Percentiles rank a stretch among this genome's conserved stretches.
Conservation (phyloP, 2,888 invertebrate genomes). For the Erannis defoliaria region DNA sequence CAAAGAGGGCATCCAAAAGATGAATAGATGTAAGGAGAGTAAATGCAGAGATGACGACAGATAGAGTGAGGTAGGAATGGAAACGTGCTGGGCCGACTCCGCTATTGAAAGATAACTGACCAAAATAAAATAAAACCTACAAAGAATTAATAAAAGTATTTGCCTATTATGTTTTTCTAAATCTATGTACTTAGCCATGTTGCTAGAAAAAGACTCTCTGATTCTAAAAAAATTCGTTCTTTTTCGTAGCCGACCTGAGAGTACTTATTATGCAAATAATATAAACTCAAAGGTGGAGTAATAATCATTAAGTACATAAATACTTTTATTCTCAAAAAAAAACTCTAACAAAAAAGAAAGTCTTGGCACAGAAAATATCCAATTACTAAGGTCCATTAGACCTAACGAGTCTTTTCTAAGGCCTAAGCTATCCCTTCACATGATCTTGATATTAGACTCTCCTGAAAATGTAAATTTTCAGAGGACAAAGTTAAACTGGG, state of each 20-base stretch:
- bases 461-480: slow-evolving; percentile 34
- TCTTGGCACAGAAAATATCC: slow-evolving; percentile 45
- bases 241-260: too few species aligned
- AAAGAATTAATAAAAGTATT: too few species aligned
- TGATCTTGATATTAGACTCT: slow-evolving; percentile 46
- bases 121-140: too few species aligned
- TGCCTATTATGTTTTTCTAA: background rate
- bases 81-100: too few species aligned
- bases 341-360: slow-evolving; percentile 28
- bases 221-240: too few species aligned
- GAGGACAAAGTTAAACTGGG: slow-evolving; percentile 16
- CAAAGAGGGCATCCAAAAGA: too few species aligned
- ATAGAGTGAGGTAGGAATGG: too few species aligned
- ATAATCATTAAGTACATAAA: slow-evolving; percentile 22
- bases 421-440: slow-evolving; percentile 53
- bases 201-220: too few species aligned
- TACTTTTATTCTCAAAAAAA: slow-evolving; percentile 20
- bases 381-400: slow-evolving; percentile 60
- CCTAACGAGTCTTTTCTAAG: slow-evolving; percentile 53
- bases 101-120: too few species aligned
- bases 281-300: slow-evolving; percentile 8
- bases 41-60: too few species aligned
- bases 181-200: too few species aligned
- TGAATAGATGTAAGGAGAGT: too few species aligned
- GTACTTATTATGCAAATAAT: background rate